A percentile compares a stretch with the other conserved stretches of the same genome.
These are phyloP conservation scores for Taenaris catops DNA, from an alignment of 2,888 invertebrate species.

Conservation along the genomic window DNA sequence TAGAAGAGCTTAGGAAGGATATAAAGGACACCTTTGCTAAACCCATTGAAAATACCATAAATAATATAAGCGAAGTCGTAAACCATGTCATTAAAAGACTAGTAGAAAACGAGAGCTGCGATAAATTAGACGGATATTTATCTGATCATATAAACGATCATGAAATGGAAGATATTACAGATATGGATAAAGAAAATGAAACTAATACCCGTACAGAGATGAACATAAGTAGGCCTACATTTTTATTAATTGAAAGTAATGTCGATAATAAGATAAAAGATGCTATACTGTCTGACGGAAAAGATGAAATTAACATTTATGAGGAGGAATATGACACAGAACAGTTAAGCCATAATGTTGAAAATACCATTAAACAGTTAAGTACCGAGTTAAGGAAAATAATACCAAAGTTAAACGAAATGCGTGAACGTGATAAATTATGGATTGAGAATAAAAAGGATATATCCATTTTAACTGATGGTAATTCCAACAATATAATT, in stretches of 20 bases:
- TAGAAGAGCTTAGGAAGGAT: constrained; percentile 69
- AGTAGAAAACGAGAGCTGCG: constrained; percentile 49
- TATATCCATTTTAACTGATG: constrained; percentile 41
- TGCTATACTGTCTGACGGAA: constrained; percentile 79
- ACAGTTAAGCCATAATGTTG: constrained; percentile 58
- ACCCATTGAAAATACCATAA: constrained; percentile 72
- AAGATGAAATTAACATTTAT: constrained; percentile 71
- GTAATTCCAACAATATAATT: constrained; percentile 58
- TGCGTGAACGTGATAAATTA: constrained; percentile 61
- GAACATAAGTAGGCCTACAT: constrained; percentile 66
- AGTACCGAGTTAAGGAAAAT: constrained; percentile 70
- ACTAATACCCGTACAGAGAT: constrained; percentile 59
- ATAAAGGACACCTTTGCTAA: constrained; percentile 71
- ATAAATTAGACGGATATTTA: constrained; percentile 32
- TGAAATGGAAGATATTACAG: constrained; percentile 36
- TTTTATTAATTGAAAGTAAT: constrained; percentile 61
- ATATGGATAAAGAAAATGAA: constrained; percentile 57
- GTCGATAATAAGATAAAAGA: constrained; percentile 71
- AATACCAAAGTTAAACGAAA: constrained; percentile 71
- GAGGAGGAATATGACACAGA: constrained; percentile 60
- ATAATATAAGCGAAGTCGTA: constrained; percentile 73
- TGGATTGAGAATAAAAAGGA: constrained; percentile 51
- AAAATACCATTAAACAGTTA: constrained; percentile 67
- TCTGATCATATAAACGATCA: constrained; percentile 26
- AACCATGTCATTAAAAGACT: constrained; percentile 73